Base-by-base conservation (phyloP, 2,797 vertebrate genomes). In the Morelia viridis region DNA sequence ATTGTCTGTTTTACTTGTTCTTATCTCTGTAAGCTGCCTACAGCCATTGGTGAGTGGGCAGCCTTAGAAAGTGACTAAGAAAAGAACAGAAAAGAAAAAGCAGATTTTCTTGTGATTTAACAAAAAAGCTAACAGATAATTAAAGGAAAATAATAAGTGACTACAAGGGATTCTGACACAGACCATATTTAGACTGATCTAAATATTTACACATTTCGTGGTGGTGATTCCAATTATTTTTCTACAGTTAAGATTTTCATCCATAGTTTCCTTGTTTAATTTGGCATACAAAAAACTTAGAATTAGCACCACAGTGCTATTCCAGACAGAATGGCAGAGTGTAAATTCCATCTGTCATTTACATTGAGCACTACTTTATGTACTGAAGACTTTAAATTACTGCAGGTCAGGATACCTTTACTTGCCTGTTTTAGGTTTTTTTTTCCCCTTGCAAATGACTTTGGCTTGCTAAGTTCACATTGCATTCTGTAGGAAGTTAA, bases 141-240 rank as follows among this genome's bases (percentile, higher is more conserved):
- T 80, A 80, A 80, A 46, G 9, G 46, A 80, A 22, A 80, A 80
- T 24, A 46, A 53, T 53, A 53, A 53, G 7, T 53, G 50, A 53
- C 50, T 53, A 53, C 50, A 76, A 80, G 71, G 22, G 41, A 46
- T 46, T 80, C 41, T 80, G 41, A 41, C 76, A 80, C 19, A 80
- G 35, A 46, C 76, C 41, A 46, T 80, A 80, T 80, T 80, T 80
- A 80, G 76, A 46, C 41, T 46, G 19, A 46, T 46, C 19, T 46
- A 80, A 80, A 80, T 46, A 46, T 80, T 80, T 80, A 80, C 35
- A 46, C 19, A 80, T 46, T 46, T 80, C 11, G 19, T 80, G 76
- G 24, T 80, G 41, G 76, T 46, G 19, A 80, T 80, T 46, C 76
- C 76, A 65, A 92, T 87, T 56, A 89, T 84, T 88, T 84, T 56